Base-by-base conservation (phyloP, 2,888 invertebrate species). In the Trichacis sp. region DNA sequence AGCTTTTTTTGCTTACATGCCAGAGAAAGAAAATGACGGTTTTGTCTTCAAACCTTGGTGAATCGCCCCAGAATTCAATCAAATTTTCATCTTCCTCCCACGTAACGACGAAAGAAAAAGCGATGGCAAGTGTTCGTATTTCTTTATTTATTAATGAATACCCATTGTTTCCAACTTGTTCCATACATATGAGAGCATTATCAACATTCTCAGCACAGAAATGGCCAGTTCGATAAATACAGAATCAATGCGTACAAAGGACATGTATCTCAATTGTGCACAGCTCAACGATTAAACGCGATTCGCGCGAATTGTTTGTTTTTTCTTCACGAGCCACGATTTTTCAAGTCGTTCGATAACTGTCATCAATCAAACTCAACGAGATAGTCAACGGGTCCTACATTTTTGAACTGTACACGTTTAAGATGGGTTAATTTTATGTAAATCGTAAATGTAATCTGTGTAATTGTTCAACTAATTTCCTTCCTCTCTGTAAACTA, bases 1-100 rank as follows among this genome's bases (percentile, higher is more conserved):
- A 62, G 74, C 78, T 6, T 83, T 73, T 64, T 83, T 83, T 46
- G 74, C 79, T 1, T 83, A 83, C 50, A 65, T 78, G 64, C 69
- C 80, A 1, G 55, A 68, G 15, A 78, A 76, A 63, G 81, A 81
- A 64, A 65, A 70, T 2, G 76, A 80, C 55, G 77, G 79, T 24
- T 70, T 73, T n/a, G 70, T 79, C 29, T 73, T 75, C 20, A 75
- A 69, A 55, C 78, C 78, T 0, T 79, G 72, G 73, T 54, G 8
- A 24, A 24, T n/a, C n/a, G n/a, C n/a, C n/a, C n/a, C n/a, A n/a
- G n/a, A n/a, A n/a, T n/a, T n/a, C n/a, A n/a, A n/a, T n/a, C n/a
- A n/a, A n/a, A n/a, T n/a, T n/a, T n/a, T n/a, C n/a, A n/a, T n/a
- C n/a, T n/a, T n/a, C n/a, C n/a, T n/a, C n/a, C n/a, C n/a, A n/a